phyloP scores from a whole-genome alignment of 1,140 invertebrate genomes.

The Dinothrombium tinctorium region DNA sequence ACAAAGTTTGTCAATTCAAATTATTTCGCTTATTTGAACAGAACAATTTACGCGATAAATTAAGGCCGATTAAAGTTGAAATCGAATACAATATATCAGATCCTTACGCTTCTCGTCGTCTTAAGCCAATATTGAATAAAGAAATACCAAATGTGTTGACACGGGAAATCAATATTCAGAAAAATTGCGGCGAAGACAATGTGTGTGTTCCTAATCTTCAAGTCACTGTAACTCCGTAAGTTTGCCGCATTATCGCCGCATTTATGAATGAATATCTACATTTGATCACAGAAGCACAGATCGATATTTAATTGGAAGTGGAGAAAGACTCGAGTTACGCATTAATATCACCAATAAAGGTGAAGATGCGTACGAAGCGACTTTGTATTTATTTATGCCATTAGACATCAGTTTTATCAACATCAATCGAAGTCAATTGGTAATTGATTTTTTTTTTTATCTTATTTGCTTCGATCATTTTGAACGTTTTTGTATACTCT shows the following conservation, averaged over 20 bases:
- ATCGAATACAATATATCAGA: constrained; percentile 46
- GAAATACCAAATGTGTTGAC: constrained; percentile 15
- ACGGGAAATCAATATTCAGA: constrained; percentile 46
- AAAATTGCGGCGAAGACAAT: constrained; percentile 79
- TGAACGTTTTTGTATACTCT: too few species aligned
- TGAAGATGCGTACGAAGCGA: constrained; percentile 71
- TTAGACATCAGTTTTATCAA: constrained; percentile 8
- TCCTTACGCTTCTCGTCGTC: constrained; percentile 17
- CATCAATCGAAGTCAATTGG: background rate
- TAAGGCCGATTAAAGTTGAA: constrained; percentile 69
- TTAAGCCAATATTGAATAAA: constrained; percentile 15
- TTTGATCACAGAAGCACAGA: constrained; percentile 32
- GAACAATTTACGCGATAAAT: constrained; percentile 54
- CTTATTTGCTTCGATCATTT: too few species aligned
- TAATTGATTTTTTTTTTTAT: constrained; percentile 18
- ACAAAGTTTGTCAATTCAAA: constrained; percentile 24
- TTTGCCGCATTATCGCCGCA: constrained; percentile 13
- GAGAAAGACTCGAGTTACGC: constrained; percentile 43
- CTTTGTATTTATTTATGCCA: constrained; percentile 23
- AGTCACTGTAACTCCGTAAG: constrained; percentile 38
- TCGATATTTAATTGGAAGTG: constrained; percentile 53
- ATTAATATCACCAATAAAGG: constrained; percentile 49
- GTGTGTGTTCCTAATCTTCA: constrained; percentile 64
- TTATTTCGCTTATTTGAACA: constrained; percentile 17
- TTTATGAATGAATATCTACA: constrained; percentile 3